A percentile compares a stretch with the other conserved stretches of the same genome.
Conservation (phyloP, 2,113 vertebrate species). For the Ciconia boyciana region DNA sequence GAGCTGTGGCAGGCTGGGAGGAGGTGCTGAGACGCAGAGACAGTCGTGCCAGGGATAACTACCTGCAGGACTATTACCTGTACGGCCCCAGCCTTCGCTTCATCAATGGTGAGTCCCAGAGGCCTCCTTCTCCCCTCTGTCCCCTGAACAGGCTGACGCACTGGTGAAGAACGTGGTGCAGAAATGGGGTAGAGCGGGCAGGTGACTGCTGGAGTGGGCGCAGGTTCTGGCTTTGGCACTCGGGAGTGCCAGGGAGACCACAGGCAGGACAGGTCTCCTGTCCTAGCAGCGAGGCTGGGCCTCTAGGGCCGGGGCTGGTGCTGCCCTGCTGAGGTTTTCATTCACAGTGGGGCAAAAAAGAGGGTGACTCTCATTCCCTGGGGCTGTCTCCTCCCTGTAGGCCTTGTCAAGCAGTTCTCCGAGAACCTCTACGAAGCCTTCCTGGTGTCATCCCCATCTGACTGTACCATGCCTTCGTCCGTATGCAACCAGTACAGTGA, state of each 20-base stretch:
- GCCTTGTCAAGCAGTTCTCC: constrained; percentile 92
- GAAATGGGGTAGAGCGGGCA: accelerated
- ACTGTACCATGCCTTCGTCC: constrained; percentile 77
- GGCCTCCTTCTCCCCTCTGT: accelerated
- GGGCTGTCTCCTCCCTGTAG: constrained; percentile 56
- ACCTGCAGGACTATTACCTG: constrained; percentile 78
- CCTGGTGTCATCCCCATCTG: constrained; percentile 74
- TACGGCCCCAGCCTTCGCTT: constrained; percentile 86
- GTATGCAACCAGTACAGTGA: constrained; percentile 86
- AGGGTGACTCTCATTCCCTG: neutral
- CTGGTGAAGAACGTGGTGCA: accelerated
- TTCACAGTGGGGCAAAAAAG: neutral
- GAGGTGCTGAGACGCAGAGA: constrained; percentile 74
- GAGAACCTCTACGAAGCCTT: constrained; percentile 87
- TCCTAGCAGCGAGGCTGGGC: accelerated
- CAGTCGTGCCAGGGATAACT: constrained; percentile 77
- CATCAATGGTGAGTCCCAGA: constrained; percentile 79
- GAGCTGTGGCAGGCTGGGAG: constrained; percentile 86
- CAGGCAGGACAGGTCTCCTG: neutral
- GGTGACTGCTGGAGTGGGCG: accelerated
- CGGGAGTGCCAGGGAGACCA: accelerated
- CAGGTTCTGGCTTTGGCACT: neutral
- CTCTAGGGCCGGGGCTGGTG: neutral
- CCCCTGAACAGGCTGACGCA: neutral
- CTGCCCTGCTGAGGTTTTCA: neutral